Percentiles rank a stretch among this genome's conserved stretches.
phyloP scores from a whole-genome alignment of 2,888 invertebrate species.

The Oligia strigilis region DNA sequence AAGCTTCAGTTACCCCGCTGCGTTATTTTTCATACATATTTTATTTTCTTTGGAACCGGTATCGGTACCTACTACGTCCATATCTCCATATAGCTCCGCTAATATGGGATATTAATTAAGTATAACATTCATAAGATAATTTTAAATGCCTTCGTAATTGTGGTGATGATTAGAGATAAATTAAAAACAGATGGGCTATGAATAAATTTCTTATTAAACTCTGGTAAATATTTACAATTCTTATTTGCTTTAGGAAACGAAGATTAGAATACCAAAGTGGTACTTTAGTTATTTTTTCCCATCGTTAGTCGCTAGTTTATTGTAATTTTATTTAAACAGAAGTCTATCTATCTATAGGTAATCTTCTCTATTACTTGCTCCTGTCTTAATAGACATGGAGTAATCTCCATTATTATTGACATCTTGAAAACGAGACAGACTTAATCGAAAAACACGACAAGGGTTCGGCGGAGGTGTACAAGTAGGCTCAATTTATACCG shows the following conservation, averaged over 20 bases:
- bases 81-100: conserved; percentile 27
- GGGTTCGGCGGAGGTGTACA: too few species aligned
- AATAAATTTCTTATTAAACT: conserved; percentile 44
- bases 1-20: conserved; percentile 59
- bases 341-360: not conserved
- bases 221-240: conserved; percentile 42
- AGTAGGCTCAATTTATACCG: too few species aligned
- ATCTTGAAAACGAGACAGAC: not conserved
- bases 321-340: conserved; percentile 33
- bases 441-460: not conserved
- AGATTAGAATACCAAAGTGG: conserved; percentile 44
- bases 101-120: conserved; percentile 54
- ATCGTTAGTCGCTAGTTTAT: conserved; percentile 31
- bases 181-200: conserved; percentile 37
- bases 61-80: not conserved
- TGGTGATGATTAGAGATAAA: conserved; percentile 45
- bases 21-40: conserved; percentile 57
- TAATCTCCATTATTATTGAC: not conserved
- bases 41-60: conserved; percentile 52
- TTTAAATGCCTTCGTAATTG: conserved; percentile 47
- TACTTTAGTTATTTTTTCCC: conserved; percentile 15
- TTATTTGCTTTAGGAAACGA: conserved; percentile 30
- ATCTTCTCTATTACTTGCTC: not conserved
- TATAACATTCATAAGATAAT: conserved; percentile 51
- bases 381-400: not conserved